These are phyloP conservation scores for Pandion haliaetus DNA, from an alignment of 2,113 vertebrate species.

Conservation along the genomic window DNA sequence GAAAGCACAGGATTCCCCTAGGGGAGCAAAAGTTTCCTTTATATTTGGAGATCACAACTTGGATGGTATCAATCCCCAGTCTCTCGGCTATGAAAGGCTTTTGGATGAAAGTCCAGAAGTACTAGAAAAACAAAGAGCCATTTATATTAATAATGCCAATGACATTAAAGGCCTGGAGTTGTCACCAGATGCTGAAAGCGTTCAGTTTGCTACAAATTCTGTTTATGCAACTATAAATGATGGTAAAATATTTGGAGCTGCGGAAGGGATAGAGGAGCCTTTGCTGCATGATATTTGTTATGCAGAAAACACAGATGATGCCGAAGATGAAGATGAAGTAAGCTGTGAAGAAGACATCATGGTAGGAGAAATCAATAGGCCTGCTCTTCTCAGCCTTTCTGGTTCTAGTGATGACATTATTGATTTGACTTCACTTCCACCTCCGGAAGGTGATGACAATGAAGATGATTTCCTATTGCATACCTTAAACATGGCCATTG, in stretches of 20 bases:
- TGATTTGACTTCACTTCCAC: slow-evolving; percentile 94
- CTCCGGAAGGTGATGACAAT: slow-evolving; percentile 91
- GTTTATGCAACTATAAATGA: slow-evolving; percentile 90
- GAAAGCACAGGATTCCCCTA: slow-evolving; percentile 87
- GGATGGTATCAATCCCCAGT: slow-evolving; percentile 86
- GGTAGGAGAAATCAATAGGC: slow-evolving; percentile 86
- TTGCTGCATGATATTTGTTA: slow-evolving; percentile 96
- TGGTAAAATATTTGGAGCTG: slow-evolving; percentile 87
- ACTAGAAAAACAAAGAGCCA: slow-evolving; percentile 82
- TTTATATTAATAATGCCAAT: slow-evolving; percentile 85
- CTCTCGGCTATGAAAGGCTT: slow-evolving; percentile 92
- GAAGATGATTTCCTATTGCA: slow-evolving; percentile 95
- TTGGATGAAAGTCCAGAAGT: slow-evolving; percentile 91
- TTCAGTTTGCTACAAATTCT: slow-evolving; percentile 85
- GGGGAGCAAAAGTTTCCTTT: slow-evolving; percentile 96
- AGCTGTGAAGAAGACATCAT: slow-evolving; percentile 96
- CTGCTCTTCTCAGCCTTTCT: slow-evolving; percentile 87
- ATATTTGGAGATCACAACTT: slow-evolving; percentile 93
- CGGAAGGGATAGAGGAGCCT: slow-evolving; percentile 92
- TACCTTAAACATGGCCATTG: slow-evolving; percentile 96
- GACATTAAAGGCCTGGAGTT: slow-evolving; percentile 89
- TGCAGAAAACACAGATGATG: slow-evolving; percentile 92
- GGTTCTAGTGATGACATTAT: slow-evolving; percentile 98
- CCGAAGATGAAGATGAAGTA: slow-evolving; percentile 94
- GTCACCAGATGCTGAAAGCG: slow-evolving; percentile 83